A percentile compares a stretch with the other conserved stretches of the same genome.
Evolutionary conservation across 2,888 invertebrate genomes (phyloP).

Genomic region (Aphodius granarius): DNA sequence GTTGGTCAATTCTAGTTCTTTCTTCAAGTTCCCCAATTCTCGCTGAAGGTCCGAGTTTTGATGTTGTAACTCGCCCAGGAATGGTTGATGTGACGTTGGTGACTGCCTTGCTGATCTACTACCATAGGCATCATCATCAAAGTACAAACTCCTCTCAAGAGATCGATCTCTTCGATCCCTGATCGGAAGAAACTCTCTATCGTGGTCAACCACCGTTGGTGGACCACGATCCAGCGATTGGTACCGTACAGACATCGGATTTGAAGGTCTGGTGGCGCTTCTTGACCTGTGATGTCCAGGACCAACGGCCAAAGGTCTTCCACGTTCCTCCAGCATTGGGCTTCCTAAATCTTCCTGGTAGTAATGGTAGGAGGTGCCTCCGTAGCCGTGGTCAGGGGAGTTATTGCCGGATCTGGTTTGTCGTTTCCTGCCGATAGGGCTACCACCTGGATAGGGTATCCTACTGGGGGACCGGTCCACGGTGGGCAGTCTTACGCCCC

Average conservation of each 20-base stretch:
- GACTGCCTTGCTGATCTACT: conserved; percentile 69
- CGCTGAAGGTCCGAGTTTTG: conserved; percentile 94
- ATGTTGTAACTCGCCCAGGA: conserved; percentile 81
- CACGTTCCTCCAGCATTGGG: conserved; percentile 80
- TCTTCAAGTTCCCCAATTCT: conserved; percentile 88
- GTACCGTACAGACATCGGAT: conserved; percentile 63
- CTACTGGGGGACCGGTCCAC: conserved; percentile 89
- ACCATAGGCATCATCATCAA: conserved; percentile 59
- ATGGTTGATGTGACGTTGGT: conserved; percentile 67
- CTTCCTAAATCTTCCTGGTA: conserved; percentile 83
- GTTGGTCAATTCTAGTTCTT: conserved; percentile 93
- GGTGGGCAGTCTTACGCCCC: conserved; percentile 77
- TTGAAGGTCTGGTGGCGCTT: conserved; percentile 68
- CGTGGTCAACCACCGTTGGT: conserved; percentile 60
- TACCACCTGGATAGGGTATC: conserved; percentile 67
- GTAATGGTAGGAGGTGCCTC: conserved; percentile 60
- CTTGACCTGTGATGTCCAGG: conserved; percentile 76
- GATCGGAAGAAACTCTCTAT: conserved; percentile 84
- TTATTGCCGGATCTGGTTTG: conserved; percentile 62
- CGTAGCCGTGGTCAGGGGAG: conserved; percentile 60
- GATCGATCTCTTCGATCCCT: conserved; percentile 73
- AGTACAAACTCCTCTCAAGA: conserved; percentile 68
- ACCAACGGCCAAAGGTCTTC: conserved; percentile 59
- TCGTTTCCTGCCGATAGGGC: conserved; percentile 51
- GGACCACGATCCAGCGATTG: conserved; percentile 56